Conservation (phyloP, 2,113 vertebrate genomes). For the Brienomyrus brachyistius region DNA sequence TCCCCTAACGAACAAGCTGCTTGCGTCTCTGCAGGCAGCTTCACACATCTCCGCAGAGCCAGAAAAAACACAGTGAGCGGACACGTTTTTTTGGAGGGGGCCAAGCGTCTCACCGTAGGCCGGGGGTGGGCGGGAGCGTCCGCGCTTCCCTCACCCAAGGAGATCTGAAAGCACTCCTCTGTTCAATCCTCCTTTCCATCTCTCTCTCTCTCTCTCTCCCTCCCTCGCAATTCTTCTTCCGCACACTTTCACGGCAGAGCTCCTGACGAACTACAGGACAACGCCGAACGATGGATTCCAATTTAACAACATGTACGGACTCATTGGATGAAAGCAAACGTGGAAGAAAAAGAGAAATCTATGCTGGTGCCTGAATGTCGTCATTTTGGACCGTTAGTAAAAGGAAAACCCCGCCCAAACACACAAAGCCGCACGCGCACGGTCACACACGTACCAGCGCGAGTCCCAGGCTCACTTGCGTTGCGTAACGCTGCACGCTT, state of each 20-base stretch:
- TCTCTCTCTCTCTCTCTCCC: not conserved
- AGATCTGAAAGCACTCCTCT: not conserved
- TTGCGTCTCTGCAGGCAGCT: not conserved
- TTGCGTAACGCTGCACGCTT: not conserved
- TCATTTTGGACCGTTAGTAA: not conserved
- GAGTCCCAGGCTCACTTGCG: not conserved
- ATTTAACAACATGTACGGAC: not conserved
- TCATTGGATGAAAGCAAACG: not conserved
- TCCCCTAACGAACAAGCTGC: not conserved
- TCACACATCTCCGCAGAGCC: not conserved
- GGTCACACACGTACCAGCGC: not conserved
- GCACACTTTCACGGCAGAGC: not conserved
- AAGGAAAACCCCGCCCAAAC: not conserved
- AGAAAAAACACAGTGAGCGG: not conserved
- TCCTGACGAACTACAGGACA: not conserved
- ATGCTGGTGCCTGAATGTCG: not conserved
- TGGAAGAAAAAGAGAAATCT: not conserved
- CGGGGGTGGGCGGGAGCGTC: not conserved
- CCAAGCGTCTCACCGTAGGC: not conserved
- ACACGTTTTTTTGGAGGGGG: not conserved
- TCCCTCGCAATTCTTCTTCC: not conserved
- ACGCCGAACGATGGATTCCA: not conserved
- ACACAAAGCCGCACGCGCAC: not conserved
- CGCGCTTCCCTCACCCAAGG: not conserved
- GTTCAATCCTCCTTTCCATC: not conserved